A percentile compares a stretch with the other conserved stretches of the same genome.
These are phyloP conservation scores for Oncorhynchus kisutch DNA, from an alignment of 2,113 vertebrate species.

Conservation along the genomic window DNA sequence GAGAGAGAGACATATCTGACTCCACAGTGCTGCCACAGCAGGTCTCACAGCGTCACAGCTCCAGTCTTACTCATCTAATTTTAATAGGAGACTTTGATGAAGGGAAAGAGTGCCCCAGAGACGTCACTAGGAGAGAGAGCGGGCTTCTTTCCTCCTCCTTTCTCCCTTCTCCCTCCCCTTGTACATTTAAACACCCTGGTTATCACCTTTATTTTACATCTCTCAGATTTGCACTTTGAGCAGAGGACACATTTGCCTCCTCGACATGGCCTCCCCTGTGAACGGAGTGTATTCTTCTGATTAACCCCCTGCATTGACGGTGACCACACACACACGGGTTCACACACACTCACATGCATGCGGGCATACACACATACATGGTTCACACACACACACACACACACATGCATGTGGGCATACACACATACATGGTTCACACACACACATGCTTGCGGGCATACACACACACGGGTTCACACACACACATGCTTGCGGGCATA, in stretches of 20 bases:
- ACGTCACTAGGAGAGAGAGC: slow-evolving; percentile 13
- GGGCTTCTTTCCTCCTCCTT: neutral
- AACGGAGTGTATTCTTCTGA: neutral
- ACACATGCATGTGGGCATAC: neutral
- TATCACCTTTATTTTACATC: slow-evolving; percentile 26
- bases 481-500: too few species aligned
- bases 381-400: slow-evolving; percentile 27
- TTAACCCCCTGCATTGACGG: neutral
- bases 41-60: slow-evolving; percentile 54
- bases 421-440: too few species aligned
- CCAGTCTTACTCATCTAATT: slow-evolving; percentile 63
- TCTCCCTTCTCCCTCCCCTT: slow-evolving; percentile 2
- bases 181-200: slow-evolving; percentile 21
- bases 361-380: too few species aligned
- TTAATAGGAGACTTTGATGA: slow-evolving; percentile 67
- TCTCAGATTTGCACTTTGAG: slow-evolving; percentile 23
- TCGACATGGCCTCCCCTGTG: neutral
- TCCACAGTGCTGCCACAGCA: slow-evolving; percentile 41
- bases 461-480: neutral
- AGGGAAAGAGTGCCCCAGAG: slow-evolving; percentile 29
- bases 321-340: neutral
- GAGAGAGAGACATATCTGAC: neutral
- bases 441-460: neutral
- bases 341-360: neutral
- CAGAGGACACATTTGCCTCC: slow-evolving; percentile 4